phyloP scores from a whole-genome alignment of 2,797 vertebrate genomes.

The Oryzias dopingdopingensis region DNA sequence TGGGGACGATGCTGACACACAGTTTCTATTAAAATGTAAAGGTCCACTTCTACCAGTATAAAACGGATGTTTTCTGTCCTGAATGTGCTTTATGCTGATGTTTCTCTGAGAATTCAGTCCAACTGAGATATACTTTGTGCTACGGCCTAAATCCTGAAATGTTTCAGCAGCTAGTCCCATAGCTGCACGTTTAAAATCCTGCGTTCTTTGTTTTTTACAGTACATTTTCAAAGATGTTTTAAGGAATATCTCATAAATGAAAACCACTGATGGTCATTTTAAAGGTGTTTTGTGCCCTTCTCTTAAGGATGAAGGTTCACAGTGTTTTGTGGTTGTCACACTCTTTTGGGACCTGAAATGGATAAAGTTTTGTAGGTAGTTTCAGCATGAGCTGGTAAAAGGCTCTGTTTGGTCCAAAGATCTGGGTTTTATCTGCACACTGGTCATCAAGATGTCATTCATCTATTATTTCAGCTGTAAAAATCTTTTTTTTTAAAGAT shows the following conservation, averaged over 20 bases:
- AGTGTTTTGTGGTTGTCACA: slow-evolving; percentile 19
- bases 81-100: slow-evolving; percentile 53
- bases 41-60: slow-evolving; percentile 50
- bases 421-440: slow-evolving; percentile 52
- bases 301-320: slow-evolving; percentile 28
- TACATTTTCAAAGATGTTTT: slow-evolving; percentile 9
- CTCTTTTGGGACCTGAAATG: slow-evolving; percentile 28
- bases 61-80: slow-evolving; percentile 59
- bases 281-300: slow-evolving; percentile 56
- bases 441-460: slow-evolving; percentile 68
- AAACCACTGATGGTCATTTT: slow-evolving; percentile 36
- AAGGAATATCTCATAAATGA: slow-evolving; percentile 27
- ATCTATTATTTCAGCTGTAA: slow-evolving; percentile 54
- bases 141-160: slow-evolving; percentile 66
- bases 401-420: slow-evolving; percentile 46
- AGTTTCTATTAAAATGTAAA: slow-evolving; percentile 51
- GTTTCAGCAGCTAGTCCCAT: slow-evolving; percentile 45
- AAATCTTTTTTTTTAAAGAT: slow-evolving; percentile 53
- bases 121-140: slow-evolving; percentile 47
- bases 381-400: slow-evolving; percentile 52
- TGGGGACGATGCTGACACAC: slow-evolving; percentile 34
- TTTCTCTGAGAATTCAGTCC: slow-evolving; percentile 36
- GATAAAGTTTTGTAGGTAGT: slow-evolving; percentile 25
- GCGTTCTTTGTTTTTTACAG: slow-evolving; percentile 54
- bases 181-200: slow-evolving; percentile 26